Conservation (phyloP, 2,113 vertebrate genomes). For the Ameiurus melas region DNA sequence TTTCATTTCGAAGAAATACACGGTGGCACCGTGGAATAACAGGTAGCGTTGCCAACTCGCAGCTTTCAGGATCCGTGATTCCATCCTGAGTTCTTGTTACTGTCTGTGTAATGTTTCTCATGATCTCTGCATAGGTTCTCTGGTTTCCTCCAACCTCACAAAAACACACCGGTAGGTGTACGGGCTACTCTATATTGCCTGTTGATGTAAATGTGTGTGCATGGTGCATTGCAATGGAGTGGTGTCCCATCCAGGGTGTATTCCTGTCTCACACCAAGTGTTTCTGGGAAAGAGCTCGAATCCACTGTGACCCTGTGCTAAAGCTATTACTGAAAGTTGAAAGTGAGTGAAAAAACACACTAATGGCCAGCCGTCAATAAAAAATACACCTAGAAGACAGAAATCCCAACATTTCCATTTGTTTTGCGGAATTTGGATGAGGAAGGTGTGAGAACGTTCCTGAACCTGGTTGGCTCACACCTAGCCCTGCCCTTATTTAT, state of each 20-base stretch:
- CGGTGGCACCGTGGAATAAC: not conserved
- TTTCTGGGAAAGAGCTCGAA: not conserved
- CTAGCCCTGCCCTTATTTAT: not conserved
- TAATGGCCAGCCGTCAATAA: not conserved
- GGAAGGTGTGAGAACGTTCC: not conserved
- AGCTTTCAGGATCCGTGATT: not conserved
- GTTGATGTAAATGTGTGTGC: not conserved
- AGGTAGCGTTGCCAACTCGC: not conserved
- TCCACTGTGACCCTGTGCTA: not conserved
- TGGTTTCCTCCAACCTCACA: not conserved
- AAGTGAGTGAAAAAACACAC: not conserved
- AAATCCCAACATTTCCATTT: not conserved
- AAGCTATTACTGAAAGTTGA: not conserved
- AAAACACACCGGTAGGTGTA: not conserved
- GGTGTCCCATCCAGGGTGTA: not conserved
- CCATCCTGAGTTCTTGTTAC: not conserved
- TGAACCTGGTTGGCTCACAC: not conserved
- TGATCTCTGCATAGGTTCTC: not conserved
- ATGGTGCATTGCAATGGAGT: not conserved
- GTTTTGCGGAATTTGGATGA: not conserved
- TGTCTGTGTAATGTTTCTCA: not conserved
- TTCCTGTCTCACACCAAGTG: not conserved
- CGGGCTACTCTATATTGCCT: not conserved
- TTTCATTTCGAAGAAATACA: not conserved
- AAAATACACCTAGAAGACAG: not conserved